These are phyloP conservation scores for Melanitta fusca DNA, from an alignment of 2,797 vertebrate species.

Conservation along the genomic window DNA sequence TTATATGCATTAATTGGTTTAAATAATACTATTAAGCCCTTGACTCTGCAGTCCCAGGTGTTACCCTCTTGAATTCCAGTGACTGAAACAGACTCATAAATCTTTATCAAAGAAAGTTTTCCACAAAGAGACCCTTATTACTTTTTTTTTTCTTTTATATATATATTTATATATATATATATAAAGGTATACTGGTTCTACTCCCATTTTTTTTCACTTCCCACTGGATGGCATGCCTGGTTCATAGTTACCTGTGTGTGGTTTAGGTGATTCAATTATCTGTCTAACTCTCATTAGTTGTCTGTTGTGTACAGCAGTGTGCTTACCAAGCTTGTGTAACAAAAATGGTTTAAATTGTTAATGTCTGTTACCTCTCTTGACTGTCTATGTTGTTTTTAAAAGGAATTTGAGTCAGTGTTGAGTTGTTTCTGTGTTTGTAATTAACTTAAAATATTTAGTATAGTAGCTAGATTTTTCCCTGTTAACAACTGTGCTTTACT, in stretches of 20 bases:
- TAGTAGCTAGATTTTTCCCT: neutral
- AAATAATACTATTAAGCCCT: neutral
- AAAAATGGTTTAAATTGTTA: neutral
- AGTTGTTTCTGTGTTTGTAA: neutral
- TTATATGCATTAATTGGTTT: neutral
- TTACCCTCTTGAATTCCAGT: neutral
- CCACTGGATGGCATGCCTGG: neutral
- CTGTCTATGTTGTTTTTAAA: neutral
- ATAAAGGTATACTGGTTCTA: neutral
- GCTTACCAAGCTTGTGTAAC: neutral
- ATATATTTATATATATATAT: too few relatives aligned
- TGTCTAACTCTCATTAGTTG: neutral
- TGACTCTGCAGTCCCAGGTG: neutral
- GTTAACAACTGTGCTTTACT: neutral
- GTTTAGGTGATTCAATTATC: neutral
- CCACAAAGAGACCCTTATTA: neutral
- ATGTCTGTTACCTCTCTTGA: neutral
- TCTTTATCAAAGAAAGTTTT: neutral
- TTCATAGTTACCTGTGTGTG: neutral
- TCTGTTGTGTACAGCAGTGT: neutral
- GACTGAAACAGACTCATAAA: neutral
- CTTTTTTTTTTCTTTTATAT: neutral
- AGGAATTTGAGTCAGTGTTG: neutral
- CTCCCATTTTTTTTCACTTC: neutral
- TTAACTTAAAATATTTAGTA: slow-evolving; percentile 10